Conservation (phyloP, 2,113 vertebrate species). For the Austrofundulus limnaeus region DNA sequence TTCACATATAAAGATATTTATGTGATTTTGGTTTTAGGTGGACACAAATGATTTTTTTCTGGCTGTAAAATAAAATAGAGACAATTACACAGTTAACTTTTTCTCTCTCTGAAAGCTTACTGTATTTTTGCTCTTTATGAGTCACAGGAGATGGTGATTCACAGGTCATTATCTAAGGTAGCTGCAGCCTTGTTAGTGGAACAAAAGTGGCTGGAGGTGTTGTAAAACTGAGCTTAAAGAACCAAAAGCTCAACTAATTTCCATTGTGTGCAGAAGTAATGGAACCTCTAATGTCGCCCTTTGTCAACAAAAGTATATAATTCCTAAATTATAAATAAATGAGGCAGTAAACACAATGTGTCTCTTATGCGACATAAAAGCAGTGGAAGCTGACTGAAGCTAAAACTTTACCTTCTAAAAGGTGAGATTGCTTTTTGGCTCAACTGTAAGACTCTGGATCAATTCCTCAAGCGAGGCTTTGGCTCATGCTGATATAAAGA, state of each 20-base stretch:
- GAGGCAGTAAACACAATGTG: neutral
- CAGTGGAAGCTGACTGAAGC: neutral
- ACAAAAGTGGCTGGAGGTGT: slow-evolving; percentile 32
- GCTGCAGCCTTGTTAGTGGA: slow-evolving; percentile 33
- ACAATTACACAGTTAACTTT: slow-evolving; percentile 25
- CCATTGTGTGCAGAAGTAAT: slow-evolving; percentile 36
- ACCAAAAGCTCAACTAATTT: slow-evolving; percentile 34
- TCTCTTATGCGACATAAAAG: neutral
- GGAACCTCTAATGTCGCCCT: neutral
- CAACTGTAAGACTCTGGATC: no score
- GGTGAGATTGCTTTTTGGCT: no score
- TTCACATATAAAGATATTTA: slow-evolving; percentile 31
- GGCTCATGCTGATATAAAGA: no score
- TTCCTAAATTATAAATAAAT: neutral
- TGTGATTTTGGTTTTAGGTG: slow-evolving; percentile 13
- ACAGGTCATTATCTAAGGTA: slow-evolving; percentile 41
- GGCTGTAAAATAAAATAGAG: slow-evolving; percentile 12
- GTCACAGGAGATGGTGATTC: slow-evolving; percentile 38
- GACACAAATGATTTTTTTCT: slow-evolving; percentile 19
- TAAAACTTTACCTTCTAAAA: neutral
- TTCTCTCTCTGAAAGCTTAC: slow-evolving; percentile 7
- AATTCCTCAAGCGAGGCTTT: no score
- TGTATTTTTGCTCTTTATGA: slow-evolving; percentile 4
- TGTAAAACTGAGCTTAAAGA: slow-evolving; percentile 41
- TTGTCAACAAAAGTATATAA: neutral